A percentile compares a stretch with the other conserved stretches of the same genome.
phyloP scores from a whole-genome alignment of 2,797 vertebrate species.

The Propithecus deckenii region DNA sequence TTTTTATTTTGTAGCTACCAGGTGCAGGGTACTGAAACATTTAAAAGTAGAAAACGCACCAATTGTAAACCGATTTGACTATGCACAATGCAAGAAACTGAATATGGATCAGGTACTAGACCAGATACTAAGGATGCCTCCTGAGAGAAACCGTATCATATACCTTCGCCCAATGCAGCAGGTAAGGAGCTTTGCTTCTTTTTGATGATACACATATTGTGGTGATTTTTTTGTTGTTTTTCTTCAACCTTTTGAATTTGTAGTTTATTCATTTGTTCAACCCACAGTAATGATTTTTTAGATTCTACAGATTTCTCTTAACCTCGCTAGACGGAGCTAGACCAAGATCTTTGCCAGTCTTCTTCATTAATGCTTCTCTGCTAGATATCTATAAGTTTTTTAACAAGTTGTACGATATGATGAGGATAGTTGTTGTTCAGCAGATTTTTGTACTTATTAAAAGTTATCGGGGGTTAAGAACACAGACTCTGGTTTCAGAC shows the following conservation, averaged over 20 bases:
- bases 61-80: slow-evolving; percentile 97
- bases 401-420: background rate
- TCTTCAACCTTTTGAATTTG: background rate
- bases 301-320: background rate
- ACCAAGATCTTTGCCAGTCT: background rate
- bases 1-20: slow-evolving; percentile 89
- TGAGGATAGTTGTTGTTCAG: background rate
- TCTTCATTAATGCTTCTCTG: background rate
- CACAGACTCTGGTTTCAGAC: background rate
- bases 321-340: background rate
- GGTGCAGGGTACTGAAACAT: slow-evolving; percentile 96
- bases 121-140: slow-evolving; percentile 96
- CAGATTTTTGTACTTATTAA: background rate
- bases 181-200: slow-evolving; percentile 81
- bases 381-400: background rate
- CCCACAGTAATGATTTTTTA: background rate
- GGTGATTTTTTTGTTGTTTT: background rate
- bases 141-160: slow-evolving; percentile 97
- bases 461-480: background rate
- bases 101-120: slow-evolving; percentile 99
- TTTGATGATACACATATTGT: background rate
- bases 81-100: slow-evolving; percentile 97
- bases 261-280: background rate
- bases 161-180: slow-evolving; percentile 99
- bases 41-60: slow-evolving; percentile 94